These are phyloP conservation scores for Corapipo altera DNA, from an alignment of 2,113 vertebrate genomes.

Conservation along the genomic window DNA sequence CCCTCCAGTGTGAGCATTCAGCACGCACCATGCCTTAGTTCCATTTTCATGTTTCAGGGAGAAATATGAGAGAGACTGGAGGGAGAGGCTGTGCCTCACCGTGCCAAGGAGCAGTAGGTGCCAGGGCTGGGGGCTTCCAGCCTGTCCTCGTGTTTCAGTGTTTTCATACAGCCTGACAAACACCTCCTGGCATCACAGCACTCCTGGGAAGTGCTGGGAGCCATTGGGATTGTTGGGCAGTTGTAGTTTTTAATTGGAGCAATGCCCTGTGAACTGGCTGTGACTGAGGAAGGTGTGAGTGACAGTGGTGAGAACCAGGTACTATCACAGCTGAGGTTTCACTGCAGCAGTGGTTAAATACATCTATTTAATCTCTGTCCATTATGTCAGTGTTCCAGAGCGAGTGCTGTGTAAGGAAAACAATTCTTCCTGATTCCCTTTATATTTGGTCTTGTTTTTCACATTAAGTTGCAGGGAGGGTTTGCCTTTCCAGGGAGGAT, in stretches of 20 bases:
- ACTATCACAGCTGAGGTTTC: not conserved
- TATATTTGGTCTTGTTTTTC: not conserved
- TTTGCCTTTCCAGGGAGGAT: not conserved
- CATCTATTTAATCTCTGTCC: not conserved
- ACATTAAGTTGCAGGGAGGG: accelerated
- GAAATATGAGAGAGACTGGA: too few relatives aligned
- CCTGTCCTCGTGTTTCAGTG: accelerated
- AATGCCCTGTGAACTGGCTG: accelerated
- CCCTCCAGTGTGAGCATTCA: accelerated
- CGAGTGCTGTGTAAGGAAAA: not conserved
- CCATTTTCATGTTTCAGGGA: accelerated
- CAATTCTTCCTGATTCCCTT: not conserved
- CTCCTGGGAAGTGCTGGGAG: accelerated
- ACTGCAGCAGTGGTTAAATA: not conserved
- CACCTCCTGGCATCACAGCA: accelerated
- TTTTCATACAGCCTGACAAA: not conserved
- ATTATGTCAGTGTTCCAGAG: not conserved
- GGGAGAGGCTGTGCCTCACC: not conserved
- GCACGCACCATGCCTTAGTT: accelerated
- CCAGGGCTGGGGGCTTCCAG: not conserved
- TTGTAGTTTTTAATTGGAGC: not conserved
- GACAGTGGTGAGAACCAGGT: not conserved
- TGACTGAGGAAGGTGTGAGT: not conserved
- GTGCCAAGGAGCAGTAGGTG: accelerated
- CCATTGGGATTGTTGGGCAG: not conserved